Conservation (phyloP, 2,888 invertebrate species). For the Rotaria socialis region DNA sequence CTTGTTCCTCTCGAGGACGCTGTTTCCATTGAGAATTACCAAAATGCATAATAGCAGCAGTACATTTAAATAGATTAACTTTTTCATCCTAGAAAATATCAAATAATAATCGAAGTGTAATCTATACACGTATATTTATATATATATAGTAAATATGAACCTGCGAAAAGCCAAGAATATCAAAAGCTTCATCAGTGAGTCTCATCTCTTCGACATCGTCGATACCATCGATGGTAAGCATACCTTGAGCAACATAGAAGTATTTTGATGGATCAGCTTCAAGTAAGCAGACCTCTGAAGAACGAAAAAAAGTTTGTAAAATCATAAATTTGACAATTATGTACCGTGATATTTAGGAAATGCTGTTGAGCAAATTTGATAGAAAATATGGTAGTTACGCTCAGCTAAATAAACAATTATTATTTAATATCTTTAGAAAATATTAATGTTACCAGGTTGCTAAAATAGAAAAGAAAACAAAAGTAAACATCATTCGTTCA, state of each 20-base stretch:
- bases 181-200: constrained; percentile 77
- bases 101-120: too few relatives aligned
- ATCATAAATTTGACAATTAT: too few relatives aligned
- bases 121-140: too few relatives aligned
- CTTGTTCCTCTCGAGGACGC: constrained; percentile 99
- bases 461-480: too few relatives aligned
- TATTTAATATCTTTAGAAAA: too few relatives aligned
- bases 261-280: constrained; percentile 74
- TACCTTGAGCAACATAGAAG: constrained; percentile 90
- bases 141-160: not conserved
- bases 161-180: constrained; percentile 90
- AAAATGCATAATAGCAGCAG: constrained; percentile 98
- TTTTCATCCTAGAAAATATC: constrained; percentile 67
- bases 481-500: too few relatives aligned
- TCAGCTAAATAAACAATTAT: constrained; percentile 64
- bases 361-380: constrained; percentile 70
- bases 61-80: constrained; percentile 91
- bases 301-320: too few relatives aligned
- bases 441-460: too few relatives aligned
- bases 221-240: constrained; percentile 83
- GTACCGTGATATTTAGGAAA: constrained; percentile 58
- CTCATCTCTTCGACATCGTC: constrained; percentile 87
- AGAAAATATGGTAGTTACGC: constrained; percentile 99
- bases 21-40: constrained; percentile 99
- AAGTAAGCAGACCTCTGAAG: constrained; percentile 45